Evolutionary conservation across 2,797 vertebrate genomes (phyloP).

Genomic region (Psittacula echo): DNA sequence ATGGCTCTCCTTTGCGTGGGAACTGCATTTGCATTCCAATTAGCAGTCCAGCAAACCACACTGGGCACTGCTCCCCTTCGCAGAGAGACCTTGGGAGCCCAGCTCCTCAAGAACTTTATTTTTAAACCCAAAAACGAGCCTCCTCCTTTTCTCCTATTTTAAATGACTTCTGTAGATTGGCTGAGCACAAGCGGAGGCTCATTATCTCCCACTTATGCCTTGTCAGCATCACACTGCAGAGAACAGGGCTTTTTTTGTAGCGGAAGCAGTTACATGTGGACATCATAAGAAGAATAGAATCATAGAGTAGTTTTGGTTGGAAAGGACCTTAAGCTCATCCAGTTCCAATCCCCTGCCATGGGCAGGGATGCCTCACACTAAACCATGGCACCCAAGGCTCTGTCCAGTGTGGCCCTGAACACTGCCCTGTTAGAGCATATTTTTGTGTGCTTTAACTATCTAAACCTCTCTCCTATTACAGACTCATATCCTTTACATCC

Average conservation of each 20-base stretch:
- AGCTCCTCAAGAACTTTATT: background rate
- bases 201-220: constrained; percentile 43
- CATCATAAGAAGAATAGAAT: background rate
- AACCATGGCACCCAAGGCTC: background rate
- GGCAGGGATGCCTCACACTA: background rate
- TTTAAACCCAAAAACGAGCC: background rate
- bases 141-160: background rate
- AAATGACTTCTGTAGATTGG: background rate
- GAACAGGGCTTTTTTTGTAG: constrained; percentile 21
- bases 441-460: constrained; percentile 28
- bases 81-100: background rate
- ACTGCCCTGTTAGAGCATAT: background rate
- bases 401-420: background rate
- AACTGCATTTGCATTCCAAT: background rate
- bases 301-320: background rate
- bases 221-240: constrained; percentile 42
- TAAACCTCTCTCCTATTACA: background rate
- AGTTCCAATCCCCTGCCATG: background rate
- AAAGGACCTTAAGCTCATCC: background rate
- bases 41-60: background rate
- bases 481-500: background rate
- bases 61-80: background rate
- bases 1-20: background rate
- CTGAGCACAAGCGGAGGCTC: constrained; percentile 10
- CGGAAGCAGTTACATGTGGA: constrained; percentile 7